Conservation (phyloP, 2,888 invertebrate genomes). For the Diogma glabrata region DNA sequence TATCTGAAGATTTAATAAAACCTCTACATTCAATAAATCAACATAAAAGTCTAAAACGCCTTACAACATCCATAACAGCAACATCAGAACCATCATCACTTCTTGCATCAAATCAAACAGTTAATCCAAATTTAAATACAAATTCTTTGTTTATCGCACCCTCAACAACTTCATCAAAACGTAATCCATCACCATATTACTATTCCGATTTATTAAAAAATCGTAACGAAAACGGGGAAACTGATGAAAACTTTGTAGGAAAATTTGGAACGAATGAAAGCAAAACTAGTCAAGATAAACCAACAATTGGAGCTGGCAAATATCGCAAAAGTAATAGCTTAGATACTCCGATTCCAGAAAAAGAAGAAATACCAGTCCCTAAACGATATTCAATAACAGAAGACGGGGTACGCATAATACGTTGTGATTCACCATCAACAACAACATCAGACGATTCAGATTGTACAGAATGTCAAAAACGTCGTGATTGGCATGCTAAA, state of each 20-base stretch:
- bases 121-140: background rate
- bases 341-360: conserved; percentile 57
- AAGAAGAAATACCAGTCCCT: conserved; percentile 27
- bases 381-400: conserved; percentile 60
- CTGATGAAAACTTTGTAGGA: conserved; percentile 13
- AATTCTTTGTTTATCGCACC: conserved; percentile 5
- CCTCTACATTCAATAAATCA: conserved; percentile 33
- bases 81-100: conserved; percentile 5
- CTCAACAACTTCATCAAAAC: conserved; percentile 28
- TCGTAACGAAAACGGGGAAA: conserved; percentile 24
- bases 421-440: conserved; percentile 36
- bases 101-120: background rate
- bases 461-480: conserved; percentile 36
- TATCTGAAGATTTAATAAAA: conserved; percentile 41
- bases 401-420: conserved; percentile 46
- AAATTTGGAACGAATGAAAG: no score
- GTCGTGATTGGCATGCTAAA: conserved; percentile 37
- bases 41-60: conserved; percentile 33
- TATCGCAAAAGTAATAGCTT: conserved; percentile 63
- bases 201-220: conserved; percentile 63
- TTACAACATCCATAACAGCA: conserved; percentile 26
- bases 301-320: conserved; percentile 5
- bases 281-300: conserved; percentile 1
- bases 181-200: conserved; percentile 73
- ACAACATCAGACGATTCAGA: conserved; percentile 37